Evolutionary conservation across 2,888 invertebrate species (phyloP), one percentile per base, ranked within the genome.

Genomic region (Cheilosia pagana): DNA sequence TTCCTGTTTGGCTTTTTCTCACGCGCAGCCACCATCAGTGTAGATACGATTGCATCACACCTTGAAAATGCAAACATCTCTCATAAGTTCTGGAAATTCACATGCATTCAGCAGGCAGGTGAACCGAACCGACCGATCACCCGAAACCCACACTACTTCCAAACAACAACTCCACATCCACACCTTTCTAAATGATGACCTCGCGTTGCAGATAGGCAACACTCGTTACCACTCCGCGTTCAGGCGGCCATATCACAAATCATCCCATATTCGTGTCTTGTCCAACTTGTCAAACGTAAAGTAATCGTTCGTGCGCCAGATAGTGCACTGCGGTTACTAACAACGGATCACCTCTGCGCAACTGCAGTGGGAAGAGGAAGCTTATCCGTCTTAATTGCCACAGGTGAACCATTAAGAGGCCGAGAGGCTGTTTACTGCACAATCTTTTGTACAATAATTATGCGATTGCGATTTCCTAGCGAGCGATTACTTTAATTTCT

Each of bases 211-310:
- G 78, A 83, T 70, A 74, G 62, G 16, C 74, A 63, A 57, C 12
- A 16, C 53, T 53, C 68, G 63, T 74, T 8, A 35, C 35, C 35
- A 3, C 35, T 35, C 35, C 35, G 35, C 60, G 50, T 25, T 63
- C 53, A 23, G 63, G 43, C 48, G 71, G 41, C 25, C 52, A 53
- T 74, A 83, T 60, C 79, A 85, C 85, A 85, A 85, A 81, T 79
- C 75, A 85, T 81, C 81, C 75, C 81, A 75, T 85, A 79, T 85
- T 85, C 85, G 70, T 85, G 85, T 70, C 85, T 65, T 85, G 85
- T 85, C 85, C 81, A 81, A 81, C 75, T 81, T 85, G 85, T 85
- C 85, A 85, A 85, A 81, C 71, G 41, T 60, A 76, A 67, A 85
- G 71, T 75, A 81, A 85, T 85, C 63, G 81, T 76, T 85, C 85